Base-by-base conservation (phyloP, 2,888 invertebrate genomes). In the Philaethria dido region DNA sequence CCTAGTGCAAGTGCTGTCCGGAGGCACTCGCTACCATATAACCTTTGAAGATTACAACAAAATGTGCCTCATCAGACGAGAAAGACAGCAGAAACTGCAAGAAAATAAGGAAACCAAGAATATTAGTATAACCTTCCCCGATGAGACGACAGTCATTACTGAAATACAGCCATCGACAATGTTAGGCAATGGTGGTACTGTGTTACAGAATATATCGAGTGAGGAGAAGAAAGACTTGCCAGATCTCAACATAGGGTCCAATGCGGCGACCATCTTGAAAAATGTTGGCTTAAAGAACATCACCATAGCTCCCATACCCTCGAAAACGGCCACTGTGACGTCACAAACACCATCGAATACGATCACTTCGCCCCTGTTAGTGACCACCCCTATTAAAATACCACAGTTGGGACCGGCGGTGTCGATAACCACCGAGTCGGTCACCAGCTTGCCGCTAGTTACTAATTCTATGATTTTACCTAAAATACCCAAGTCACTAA, bases 31-130 rank as follows among this genome's bases (percentile, higher is more conserved):
- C 0, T 96, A 95, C 84, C 96, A 96, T 81, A 95, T 97, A 75
- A 96, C 96, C 3, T 93, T 96, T 42, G 95, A 95, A 60, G 96
- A 97, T 78, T 96, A 96, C 85, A 96, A 96, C 84, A 95, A 96
- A 73, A 96, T 96, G 96, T 96, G 95, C 82, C 93, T 95, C 65
- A 93, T 96, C 82, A 92, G 95, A 6, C 89, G 95, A 0, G 95
- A 95, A 80, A 94, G 95, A 71, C 85, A 95, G 2, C 93, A 95
- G 76, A 94, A 94, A 39, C 89, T 95, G 33, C 94, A 94, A 79
- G 85, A 86, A 0, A 85, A 60, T 1, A 60, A 88, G 52, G 82
- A 83, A 44, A 84, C 71, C 13, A 77, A 73, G 62, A 65, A 71
- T 72, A 75, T 78, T 0, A 73, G 80, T 6, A 69, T 76, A 0